Evolutionary conservation across 1,140 invertebrate genomes (phyloP), one percentile per base, ranked within the genome.

Genomic region (Panagrolaimus sp.): DNA sequence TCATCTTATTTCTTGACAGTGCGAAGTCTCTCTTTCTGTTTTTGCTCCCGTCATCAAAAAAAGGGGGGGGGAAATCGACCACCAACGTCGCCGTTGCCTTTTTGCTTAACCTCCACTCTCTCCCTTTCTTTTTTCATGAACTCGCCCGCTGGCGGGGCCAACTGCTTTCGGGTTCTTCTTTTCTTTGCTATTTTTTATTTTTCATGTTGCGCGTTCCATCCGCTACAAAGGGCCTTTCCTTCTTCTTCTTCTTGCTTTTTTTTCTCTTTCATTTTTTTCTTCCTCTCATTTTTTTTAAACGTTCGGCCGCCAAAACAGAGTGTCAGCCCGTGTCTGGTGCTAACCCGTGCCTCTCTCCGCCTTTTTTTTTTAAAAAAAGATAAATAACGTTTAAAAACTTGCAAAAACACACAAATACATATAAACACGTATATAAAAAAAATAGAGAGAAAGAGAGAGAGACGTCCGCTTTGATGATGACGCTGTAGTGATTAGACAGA

Each of bases 301-400:
- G 28, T 58, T 58, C 52, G 52, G 52, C 52, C 52, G 21, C 52
- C 52, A 58, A 38, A 58, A 58, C 52, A 58, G 14, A 26, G 52
- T 52, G 48, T n/a, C 52, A 21, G 52, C 10, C 52, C 15, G 15
- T 58, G 52, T n/a, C 52, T 58, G 52, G 52, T 58, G 52, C 52
- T 58, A 58, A 28, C 28, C 52, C 15, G 52, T 58, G 52, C 28
- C 52, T 28, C 52, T 28, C 52, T 26, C 52, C 52, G 21, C 52
- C 21, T 28, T 28, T 28, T 58, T 52, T 24, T 52, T 38, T 38
- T 38, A 38, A 38, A 38, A 38, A 38, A 38, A 38, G 32, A 38
- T 38, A 28, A 58, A 58, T 58, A 28, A 58, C 21, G 52, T 21
- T 21, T 58, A 58, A 58, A 58, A 58, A 28, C 52, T 26, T 58